These are phyloP conservation scores for Arothron firmamentum DNA, from an alignment of 2,113 vertebrate species.

Conservation along the genomic window DNA sequence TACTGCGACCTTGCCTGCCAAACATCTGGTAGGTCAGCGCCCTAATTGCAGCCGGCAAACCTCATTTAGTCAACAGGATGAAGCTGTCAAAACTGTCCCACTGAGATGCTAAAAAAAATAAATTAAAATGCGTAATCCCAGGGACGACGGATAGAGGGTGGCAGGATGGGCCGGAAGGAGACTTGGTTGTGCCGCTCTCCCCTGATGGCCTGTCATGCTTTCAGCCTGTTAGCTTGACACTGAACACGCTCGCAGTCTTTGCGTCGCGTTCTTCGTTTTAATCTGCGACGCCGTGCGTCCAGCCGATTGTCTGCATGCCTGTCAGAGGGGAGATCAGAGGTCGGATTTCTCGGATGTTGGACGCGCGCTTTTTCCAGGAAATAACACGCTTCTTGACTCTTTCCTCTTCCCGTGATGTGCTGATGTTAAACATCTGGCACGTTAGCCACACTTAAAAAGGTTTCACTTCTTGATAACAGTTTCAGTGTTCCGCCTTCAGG, in stretches of 20 bases:
- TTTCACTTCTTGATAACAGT: too few species aligned
- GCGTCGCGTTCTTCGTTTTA: slow-evolving; percentile 21
- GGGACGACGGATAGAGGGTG: slow-evolving; percentile 1
- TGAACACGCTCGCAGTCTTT: background rate
- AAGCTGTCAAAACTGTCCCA: slow-evolving; percentile 35
- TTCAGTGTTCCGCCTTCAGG: too few species aligned
- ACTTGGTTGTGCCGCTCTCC: background rate
- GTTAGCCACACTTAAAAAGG: too few species aligned
- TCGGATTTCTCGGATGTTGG: slow-evolving; percentile 28
- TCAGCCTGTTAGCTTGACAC: background rate
- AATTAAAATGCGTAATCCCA: background rate
- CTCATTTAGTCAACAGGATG: slow-evolving; percentile 35
- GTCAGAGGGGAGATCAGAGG: slow-evolving; percentile 39
- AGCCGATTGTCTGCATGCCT: slow-evolving; percentile 14
- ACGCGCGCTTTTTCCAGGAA: background rate
- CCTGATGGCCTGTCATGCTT: background rate
- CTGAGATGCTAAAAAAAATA: slow-evolving; percentile 7
- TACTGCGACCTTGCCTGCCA: background rate
- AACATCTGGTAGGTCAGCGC: slow-evolving; percentile 39
- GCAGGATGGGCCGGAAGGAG: background rate
- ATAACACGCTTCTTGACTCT: background rate
- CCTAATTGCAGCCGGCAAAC: slow-evolving; percentile 44
- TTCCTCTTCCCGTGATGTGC: background rate
- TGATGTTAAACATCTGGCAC: too few species aligned
- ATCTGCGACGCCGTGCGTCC: slow-evolving; percentile 32